Evolutionary conservation across 2,888 invertebrate genomes (phyloP).

Genomic region (Xestoiulus laeticollis): DNA sequence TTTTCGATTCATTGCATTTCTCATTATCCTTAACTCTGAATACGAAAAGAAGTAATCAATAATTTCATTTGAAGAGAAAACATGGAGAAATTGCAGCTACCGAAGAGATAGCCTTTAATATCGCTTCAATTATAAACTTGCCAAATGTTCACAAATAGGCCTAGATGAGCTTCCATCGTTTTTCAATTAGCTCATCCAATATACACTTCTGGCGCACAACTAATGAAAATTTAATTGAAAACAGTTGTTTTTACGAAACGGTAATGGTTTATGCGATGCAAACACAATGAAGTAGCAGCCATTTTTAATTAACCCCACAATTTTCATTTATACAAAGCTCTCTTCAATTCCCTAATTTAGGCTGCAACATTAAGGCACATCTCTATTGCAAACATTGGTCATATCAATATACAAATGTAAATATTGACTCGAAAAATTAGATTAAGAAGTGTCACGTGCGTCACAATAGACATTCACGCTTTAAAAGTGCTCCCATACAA

Average conservation of each 20-base stretch:
- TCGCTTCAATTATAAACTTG: conserved; percentile 15
- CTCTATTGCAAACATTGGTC: not conserved
- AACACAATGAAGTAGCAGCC: not conserved
- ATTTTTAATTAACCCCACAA: not conserved
- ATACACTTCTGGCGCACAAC: not conserved
- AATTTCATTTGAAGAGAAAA: not conserved
- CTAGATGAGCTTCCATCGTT: not conserved
- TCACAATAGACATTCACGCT: too few species aligned
- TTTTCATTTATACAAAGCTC: not conserved
- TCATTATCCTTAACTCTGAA: not conserved
- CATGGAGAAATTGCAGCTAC: not conserved
- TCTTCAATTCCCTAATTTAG: not conserved
- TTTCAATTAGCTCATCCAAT: not conserved
- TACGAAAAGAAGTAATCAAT: not conserved
- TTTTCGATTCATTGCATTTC: conserved; percentile 26
- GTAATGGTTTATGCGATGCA: not conserved
- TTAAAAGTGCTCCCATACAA: too few species aligned
- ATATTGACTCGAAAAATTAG: not conserved
- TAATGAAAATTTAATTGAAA: conserved; percentile 18
- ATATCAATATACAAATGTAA: not conserved
- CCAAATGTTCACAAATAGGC: not conserved
- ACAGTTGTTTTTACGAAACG: not conserved
- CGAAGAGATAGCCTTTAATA: not conserved
- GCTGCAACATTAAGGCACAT: not conserved
- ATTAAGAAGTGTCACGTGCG: too few species aligned